These are phyloP conservation scores for Galago senegalensis DNA, from an alignment of 2,797 vertebrate genomes.

Conservation along the genomic window DNA sequence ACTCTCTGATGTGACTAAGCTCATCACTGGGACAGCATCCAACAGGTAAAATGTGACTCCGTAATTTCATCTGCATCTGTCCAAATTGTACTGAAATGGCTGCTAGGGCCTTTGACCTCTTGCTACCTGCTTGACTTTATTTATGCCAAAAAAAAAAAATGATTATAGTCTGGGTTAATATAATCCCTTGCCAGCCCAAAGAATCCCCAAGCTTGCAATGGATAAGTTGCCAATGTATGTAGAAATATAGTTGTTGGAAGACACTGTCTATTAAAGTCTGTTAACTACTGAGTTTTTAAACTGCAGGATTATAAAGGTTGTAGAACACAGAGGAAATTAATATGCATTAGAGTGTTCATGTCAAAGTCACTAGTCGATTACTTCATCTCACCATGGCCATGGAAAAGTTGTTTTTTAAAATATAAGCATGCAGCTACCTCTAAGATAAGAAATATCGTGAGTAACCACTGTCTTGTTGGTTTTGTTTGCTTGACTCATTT, in stretches of 20 bases:
- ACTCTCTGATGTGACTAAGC: slow-evolving; percentile 51
- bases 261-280: slow-evolving; percentile 36
- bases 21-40: slow-evolving; percentile 67
- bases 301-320: neutral
- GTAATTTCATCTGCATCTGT: slow-evolving; percentile 75
- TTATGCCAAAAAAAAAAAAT: slow-evolving; percentile 71
- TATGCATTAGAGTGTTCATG: neutral
- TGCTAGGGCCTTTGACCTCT: slow-evolving; percentile 60
- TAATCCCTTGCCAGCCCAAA: slow-evolving; percentile 40
- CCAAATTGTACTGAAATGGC: slow-evolving; percentile 53
- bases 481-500: slow-evolving; percentile 40
- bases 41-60: slow-evolving; percentile 70
- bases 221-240: slow-evolving; percentile 54
- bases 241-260: slow-evolving; percentile 60
- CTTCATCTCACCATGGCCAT: neutral
- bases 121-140: slow-evolving; percentile 68
- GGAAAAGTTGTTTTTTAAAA: slow-evolving; percentile 37
- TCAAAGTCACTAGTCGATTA: neutral
- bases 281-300: slow-evolving; percentile 57
- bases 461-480: neutral
- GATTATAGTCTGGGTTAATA: slow-evolving; percentile 68
- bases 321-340: slow-evolving; percentile 39
- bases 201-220: slow-evolving; percentile 61
- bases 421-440: neutral
- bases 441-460: neutral